Percentiles rank a stretch among this genome's conserved stretches.
Evolutionary conservation across 2,113 vertebrate species (phyloP).

Genomic region (Laticauda colubrina): DNA sequence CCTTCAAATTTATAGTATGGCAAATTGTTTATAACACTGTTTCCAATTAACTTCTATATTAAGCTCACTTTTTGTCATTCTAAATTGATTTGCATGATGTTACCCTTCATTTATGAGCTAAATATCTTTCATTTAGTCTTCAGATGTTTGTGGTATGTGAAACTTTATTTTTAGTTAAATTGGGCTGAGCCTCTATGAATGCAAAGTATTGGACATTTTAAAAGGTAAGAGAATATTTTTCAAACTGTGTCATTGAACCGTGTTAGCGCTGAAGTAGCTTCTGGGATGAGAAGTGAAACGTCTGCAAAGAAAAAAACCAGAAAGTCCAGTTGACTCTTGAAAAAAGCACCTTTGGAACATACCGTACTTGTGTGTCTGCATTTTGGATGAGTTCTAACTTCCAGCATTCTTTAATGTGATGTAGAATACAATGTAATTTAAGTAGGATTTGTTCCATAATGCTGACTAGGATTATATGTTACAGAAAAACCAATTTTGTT

Average conservation of each 20-base stretch:
- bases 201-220: background rate
- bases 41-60: constrained; percentile 37
- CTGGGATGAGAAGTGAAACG: too few species aligned
- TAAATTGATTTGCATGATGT: constrained; percentile 44
- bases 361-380: background rate
- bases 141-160: background rate
- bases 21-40: constrained; percentile 51
- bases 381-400: background rate
- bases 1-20: constrained; percentile 48
- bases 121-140: background rate
- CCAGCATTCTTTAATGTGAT: background rate
- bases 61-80: constrained; percentile 24
- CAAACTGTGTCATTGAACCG: background rate
- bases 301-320: too few species aligned
- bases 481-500: background rate
- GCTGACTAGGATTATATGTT: background rate
- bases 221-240: background rate
- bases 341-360: too few species aligned
- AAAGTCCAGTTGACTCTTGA: too few species aligned
- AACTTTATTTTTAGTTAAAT: background rate
- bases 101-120: constrained; percentile 38
- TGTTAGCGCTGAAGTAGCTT: too few species aligned
- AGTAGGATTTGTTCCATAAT: background rate
- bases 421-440: background rate
- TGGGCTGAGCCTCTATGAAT: background rate